Conservation (phyloP, 92 coral and sea anemone genomes). For the Epizoanthus scotinus region DNA sequence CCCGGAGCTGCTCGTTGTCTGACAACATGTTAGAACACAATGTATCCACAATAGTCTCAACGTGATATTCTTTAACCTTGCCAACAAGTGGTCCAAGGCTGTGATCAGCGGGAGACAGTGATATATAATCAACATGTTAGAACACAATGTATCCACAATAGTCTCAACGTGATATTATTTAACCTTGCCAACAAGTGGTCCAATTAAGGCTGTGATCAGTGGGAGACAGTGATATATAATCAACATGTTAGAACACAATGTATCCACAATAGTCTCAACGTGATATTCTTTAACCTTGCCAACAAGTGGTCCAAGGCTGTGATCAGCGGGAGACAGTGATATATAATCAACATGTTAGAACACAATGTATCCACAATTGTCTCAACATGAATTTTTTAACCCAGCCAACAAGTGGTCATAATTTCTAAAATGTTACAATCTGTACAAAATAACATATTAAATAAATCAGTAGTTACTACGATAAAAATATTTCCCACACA, state of each 20-base stretch:
- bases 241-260: constrained; percentile 92
- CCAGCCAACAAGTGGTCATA: constrained; percentile 92
- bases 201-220: constrained; percentile 64
- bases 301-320: constrained; percentile 93
- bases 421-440: no score
- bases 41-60: constrained; percentile 92
- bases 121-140: constrained; percentile 89
- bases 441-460: no score
- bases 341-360: constrained; percentile 93
- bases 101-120: not conserved
- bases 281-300: constrained; percentile 78
- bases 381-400: constrained; percentile 46
- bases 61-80: constrained; percentile 95
- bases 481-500: no score
- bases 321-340: not conserved
- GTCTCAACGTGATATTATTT: constrained; percentile 36
- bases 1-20: constrained; percentile 93
- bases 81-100: constrained; percentile 97
- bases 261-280: constrained; percentile 71
- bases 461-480: no score
- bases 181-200: constrained; percentile 94
- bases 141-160: constrained; percentile 89
- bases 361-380: constrained; percentile 90
- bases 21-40: constrained; percentile 96
- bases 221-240: not conserved